Base-by-base conservation (phyloP, 2,797 vertebrate species). In the Nothura maculosa region DNA sequence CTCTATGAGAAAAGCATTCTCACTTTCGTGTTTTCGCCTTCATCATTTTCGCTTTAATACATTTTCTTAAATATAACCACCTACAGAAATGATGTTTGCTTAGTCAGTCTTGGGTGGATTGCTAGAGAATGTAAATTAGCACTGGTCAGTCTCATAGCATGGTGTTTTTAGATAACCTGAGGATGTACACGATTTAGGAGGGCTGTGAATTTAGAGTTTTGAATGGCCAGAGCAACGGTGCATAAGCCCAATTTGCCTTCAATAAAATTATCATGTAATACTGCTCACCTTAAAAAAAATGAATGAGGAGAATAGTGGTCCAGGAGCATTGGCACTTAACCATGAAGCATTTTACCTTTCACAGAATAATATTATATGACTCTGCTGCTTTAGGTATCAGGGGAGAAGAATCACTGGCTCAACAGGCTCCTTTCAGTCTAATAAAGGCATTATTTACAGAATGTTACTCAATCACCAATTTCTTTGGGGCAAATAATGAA, bases 81-180 rank as follows among this genome's bases (percentile, higher is more conserved):
- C 68, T 70, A 72, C 72, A 81, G 85, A 90, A 90, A 79, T 25
- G 86, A 76, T 55, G 47, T 86, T 95, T 93, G 87, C 91, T 96
- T 90, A 84, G 76, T 86, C 73, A 89, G 17, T 27, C 42, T 36
- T 48, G 14, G 19, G 38, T 20, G 34, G 30, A 74, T 79, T 64
- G 10, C 48, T 60, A 74, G 20, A 77, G 57, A 88, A 38, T 7
- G 12, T 25, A 62, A 91, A 79, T 60, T 88, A 52, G 24, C 18
- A 75, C n/a, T 2, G 1, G 10, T 55, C 66, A 19, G 43, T 57
- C 36, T 67, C 50, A 78, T 45, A 89, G 14, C 43, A 69, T 69
- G 27, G 7, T 40, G 45, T 28, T 14, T 13, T 4, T 91, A 38
- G 20, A 50, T 1, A 3, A 93, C 11, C 30, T 67, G 70, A 81